Evolutionary conservation across 2,888 invertebrate genomes (phyloP).

Genomic region (Timema podura): DNA sequence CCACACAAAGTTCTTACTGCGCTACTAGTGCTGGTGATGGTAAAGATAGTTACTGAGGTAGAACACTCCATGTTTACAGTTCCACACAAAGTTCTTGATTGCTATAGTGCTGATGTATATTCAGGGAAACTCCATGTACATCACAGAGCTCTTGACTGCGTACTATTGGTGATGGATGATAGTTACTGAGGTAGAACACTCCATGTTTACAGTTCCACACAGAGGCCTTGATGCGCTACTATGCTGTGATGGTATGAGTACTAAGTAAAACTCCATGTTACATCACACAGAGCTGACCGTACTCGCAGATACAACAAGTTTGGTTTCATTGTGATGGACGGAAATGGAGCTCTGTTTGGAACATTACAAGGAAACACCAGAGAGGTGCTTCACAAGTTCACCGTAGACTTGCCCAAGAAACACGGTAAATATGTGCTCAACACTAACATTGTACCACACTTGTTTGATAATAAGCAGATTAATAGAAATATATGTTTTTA

Average conservation of each 20-base stretch:
- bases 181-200: not conserved
- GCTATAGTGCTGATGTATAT: slow-evolving; percentile 92
- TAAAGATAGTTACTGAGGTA: not conserved
- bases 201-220: slow-evolving; percentile 66
- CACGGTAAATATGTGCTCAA: slow-evolving; percentile 68
- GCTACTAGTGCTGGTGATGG: slow-evolving; percentile 60
- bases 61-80: slow-evolving; percentile 45
- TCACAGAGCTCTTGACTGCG: too few relatives aligned
- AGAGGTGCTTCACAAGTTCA: slow-evolving; percentile 93
- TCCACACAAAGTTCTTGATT: slow-evolving; percentile 92
- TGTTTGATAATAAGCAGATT: too few relatives aligned
- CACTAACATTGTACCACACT: too few relatives aligned
- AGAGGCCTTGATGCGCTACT: slow-evolving; percentile 93
- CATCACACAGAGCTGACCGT: too few relatives aligned
- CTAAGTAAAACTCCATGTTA: too few relatives aligned
- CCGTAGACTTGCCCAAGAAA: slow-evolving; percentile 98
- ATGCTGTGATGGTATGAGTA: slow-evolving; percentile 42
- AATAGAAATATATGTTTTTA: too few relatives aligned
- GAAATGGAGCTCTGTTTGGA: slow-evolving; percentile 98
- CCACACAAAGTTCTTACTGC: slow-evolving; percentile 96
- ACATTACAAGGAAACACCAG: slow-evolving; percentile 94
- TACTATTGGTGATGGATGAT: too few relatives aligned
- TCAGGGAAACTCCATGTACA: too few relatives aligned
- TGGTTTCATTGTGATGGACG: slow-evolving; percentile 99
- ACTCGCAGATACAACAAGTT: slow-evolving; percentile 99